Evolutionary conservation across 1,140 invertebrate genomes (phyloP), one percentile per base, ranked within the genome.

Genomic region (Apocrypta bakeri): DNA sequence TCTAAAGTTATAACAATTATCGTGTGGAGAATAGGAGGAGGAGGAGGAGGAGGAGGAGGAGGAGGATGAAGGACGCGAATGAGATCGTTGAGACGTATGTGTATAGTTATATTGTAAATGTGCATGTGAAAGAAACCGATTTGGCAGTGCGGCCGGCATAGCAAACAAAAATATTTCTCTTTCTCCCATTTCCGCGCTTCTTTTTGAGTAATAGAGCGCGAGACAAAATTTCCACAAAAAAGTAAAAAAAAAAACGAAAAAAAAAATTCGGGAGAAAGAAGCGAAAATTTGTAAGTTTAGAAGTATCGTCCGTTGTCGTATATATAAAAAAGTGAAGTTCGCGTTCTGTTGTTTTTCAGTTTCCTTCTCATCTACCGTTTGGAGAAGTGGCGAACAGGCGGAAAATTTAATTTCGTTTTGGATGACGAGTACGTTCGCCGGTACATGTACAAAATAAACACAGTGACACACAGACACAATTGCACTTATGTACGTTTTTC

Each of bases 41-140:
- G 17, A 82, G n/a, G 42, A n/a, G n/a, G n/a, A n/a, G n/a, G 33
- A 33, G 40, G 63, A 64, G 8, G 9, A 66, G 31, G 63, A 37
- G 25, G 33, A 73, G 64, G 17, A 82, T 12, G 42, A 78, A 31
- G 73, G 27, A 66, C n/a, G 69, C 37, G 76, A 83, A 78, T 63
- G 71, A 71, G 69, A 74, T 48, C 56, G 75, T 82, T 82, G 75
- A 82, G 66, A 82, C 68, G 37, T 83, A 83, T 66, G 61, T 83
- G 82, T 79, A 83, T 83, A 83, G 82, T 79, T 83, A 74, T 74
- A 83, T 83, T 83, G 82, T 83, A 79, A 79, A 83, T 83, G 82
- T 73, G 56, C 37, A 83, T 79, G 69, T 83, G 68, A 79, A 83
- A 73, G 25, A 78, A 71, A 73, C 71, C 33, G 21, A 78, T 73